Conservation (phyloP, 2,113 vertebrate genomes). For the Phrynocephalus versicolor region DNA sequence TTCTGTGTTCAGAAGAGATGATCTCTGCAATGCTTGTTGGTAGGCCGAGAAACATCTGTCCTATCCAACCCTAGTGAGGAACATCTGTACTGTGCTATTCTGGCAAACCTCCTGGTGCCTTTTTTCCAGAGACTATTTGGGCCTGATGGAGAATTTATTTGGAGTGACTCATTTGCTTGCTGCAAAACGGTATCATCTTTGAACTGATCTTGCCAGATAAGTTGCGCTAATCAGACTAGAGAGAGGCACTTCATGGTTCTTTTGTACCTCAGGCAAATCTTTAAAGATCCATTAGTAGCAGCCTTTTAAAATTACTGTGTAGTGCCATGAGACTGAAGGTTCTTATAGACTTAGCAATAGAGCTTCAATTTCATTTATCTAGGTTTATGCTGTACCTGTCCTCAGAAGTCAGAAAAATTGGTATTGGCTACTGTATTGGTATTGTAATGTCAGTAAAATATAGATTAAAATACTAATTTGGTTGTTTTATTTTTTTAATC, state of each 20-base stretch:
- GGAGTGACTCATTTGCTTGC: background rate
- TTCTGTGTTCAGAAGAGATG: slow-evolving; percentile 10
- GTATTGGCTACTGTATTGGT: too few relatives aligned
- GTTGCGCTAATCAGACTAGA: background rate
- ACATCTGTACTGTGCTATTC: background rate
- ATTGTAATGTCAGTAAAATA: background rate
- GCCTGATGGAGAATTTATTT: background rate
- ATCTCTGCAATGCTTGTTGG: background rate
- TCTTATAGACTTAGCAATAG: background rate
- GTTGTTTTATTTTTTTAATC: background rate
- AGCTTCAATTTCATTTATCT: background rate
- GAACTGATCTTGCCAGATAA: background rate
- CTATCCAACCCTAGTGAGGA: background rate
- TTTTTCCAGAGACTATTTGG: background rate
- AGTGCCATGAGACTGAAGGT: background rate
- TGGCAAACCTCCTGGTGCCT: background rate
- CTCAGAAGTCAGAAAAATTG: background rate
- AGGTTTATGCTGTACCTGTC: background rate
- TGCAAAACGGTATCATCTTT: background rate
- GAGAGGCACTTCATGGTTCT: background rate
- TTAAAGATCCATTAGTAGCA: slow-evolving; percentile 2
- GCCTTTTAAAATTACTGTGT: background rate
- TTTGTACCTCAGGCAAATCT: background rate
- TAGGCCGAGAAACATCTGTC: background rate
- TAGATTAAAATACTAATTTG: background rate